Conservation (phyloP, 37 sponge, comb jelly and placozoan genomes). For the Cladorhizidae sp. region DNA sequence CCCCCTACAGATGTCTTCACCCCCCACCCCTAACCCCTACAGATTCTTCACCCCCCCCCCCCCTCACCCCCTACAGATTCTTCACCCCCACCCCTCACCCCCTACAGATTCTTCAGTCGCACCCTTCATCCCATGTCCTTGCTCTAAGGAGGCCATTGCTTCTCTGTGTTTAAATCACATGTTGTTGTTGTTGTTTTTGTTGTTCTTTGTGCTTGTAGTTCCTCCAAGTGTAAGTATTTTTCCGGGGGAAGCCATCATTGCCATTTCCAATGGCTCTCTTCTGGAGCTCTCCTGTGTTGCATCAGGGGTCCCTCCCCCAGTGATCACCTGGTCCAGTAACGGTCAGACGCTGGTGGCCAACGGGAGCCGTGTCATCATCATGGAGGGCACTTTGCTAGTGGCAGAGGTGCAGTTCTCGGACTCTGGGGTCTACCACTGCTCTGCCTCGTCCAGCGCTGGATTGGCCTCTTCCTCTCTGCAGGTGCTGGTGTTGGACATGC, state of each 20-base stretch:
- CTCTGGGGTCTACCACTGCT: conserved; percentile 53
- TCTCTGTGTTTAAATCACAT: too few relatives aligned
- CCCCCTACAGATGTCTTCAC: too few relatives aligned
- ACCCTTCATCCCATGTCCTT: too few relatives aligned
- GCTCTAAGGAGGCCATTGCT: too few relatives aligned
- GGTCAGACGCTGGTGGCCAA: conserved; percentile 6
- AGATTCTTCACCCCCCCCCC: too few relatives aligned
- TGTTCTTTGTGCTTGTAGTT: neutral
- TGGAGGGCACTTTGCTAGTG: conserved; percentile 25
- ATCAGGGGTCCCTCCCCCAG: conserved; percentile 42
- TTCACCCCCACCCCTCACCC: too few relatives aligned
- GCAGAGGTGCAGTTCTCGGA: neutral
- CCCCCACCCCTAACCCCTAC: too few relatives aligned
- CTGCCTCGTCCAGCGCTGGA: conserved; percentile 33
- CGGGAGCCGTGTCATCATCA: neutral
- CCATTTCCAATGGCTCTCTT: conserved; percentile 1
- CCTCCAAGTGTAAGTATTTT: conserved; percentile 10
- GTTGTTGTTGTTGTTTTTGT: neutral
- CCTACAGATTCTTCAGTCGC: too few relatives aligned
- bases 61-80: too few relatives aligned
- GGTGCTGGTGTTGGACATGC: conserved; percentile 16
- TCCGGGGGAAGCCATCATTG: neutral
- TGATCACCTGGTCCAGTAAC: conserved; percentile 35
- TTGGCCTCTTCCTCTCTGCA: conserved; percentile 20
- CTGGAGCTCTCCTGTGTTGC: conserved; percentile 26